phyloP scores from a whole-genome alignment of 2,797 vertebrate genomes.

The Sebastes itinus region DNA sequence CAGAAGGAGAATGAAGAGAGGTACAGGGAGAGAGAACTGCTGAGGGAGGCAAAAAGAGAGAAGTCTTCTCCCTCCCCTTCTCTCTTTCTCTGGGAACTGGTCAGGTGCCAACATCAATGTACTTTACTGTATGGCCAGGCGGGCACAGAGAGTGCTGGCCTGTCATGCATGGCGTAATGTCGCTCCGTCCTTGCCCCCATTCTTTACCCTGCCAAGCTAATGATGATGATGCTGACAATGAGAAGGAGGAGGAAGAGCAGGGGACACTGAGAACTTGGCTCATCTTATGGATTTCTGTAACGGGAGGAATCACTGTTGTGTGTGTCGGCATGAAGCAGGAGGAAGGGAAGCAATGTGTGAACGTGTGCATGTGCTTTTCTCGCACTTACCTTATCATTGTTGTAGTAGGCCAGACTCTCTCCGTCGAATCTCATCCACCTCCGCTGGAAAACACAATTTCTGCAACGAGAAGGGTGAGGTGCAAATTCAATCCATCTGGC shows the following conservation, averaged over 20 bases:
- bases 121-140: constrained; percentile 60
- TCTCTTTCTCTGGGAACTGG: constrained; percentile 44
- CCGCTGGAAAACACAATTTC: constrained; percentile 93
- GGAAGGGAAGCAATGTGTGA: not conserved
- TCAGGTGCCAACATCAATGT: constrained; percentile 68
- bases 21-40: constrained; percentile 40
- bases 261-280: constrained; percentile 41
- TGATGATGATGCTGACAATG: constrained; percentile 50
- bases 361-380: not conserved
- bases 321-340: not conserved
- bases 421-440: constrained; percentile 95
- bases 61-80: constrained; percentile 5
- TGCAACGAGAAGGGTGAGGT: constrained; percentile 62
- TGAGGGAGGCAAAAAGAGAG: constrained; percentile 57
- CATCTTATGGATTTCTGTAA: not conserved
- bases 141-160: constrained; percentile 53
- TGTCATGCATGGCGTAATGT: constrained; percentile 59
- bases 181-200: constrained; percentile 66
- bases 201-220: constrained; percentile 62
- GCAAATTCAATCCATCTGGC: not conserved
- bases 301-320: not conserved
- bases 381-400: constrained; percentile 91
- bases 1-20: constrained; percentile 42
- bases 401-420: constrained; percentile 91
- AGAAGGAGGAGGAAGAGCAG: constrained; percentile 16